A percentile compares a stretch with the other conserved stretches of the same genome.
Conservation (phyloP, 2,888 invertebrate species). For the Ichneumon xanthorius region DNA sequence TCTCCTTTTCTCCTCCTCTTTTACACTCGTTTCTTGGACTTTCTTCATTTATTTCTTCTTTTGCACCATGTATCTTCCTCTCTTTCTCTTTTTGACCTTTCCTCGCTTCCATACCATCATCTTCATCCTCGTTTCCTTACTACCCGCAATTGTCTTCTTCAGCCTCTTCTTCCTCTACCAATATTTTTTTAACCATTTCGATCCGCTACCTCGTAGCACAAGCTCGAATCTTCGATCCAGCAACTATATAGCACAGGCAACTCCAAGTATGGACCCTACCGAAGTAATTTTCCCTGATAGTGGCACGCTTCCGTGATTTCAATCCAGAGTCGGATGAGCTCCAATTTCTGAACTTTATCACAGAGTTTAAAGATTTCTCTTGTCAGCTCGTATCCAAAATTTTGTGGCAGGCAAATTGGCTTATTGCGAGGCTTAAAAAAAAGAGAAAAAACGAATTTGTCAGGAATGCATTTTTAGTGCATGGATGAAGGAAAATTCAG, state of each 20-base stretch:
- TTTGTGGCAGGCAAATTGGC: not conserved
- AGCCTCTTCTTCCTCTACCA: conserved; percentile 43
- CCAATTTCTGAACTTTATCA: conserved; percentile 1
- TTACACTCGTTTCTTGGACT: conserved; percentile 58
- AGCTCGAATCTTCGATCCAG: conserved; percentile 1
- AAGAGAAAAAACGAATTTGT: not conserved
- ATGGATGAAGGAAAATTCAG: conserved; percentile 47
- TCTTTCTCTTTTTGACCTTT: conserved; percentile 37
- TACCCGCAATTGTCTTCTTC: conserved; percentile 63
- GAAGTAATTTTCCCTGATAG: conserved; percentile 1
- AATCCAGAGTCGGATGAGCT: not conserved
- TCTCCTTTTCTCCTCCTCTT: conserved; percentile 65
- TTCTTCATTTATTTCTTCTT: conserved; percentile 42
- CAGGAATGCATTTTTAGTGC: too few relatives aligned
- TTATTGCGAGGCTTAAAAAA: not conserved
- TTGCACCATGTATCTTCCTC: conserved; percentile 53
- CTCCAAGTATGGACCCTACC: conserved; percentile 2
- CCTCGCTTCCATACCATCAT: conserved; percentile 46
- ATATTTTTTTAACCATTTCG: conserved; percentile 66
- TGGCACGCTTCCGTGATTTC: conserved; percentile 11
- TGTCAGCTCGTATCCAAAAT: conserved; percentile 8
- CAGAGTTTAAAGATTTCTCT: not conserved
- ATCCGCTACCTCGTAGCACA: conserved; percentile 54
- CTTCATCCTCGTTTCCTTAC: conserved; percentile 57
- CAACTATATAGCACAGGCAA: not conserved